Base-by-base conservation (phyloP, 2,888 invertebrate genomes). In the Arge pagana region DNA sequence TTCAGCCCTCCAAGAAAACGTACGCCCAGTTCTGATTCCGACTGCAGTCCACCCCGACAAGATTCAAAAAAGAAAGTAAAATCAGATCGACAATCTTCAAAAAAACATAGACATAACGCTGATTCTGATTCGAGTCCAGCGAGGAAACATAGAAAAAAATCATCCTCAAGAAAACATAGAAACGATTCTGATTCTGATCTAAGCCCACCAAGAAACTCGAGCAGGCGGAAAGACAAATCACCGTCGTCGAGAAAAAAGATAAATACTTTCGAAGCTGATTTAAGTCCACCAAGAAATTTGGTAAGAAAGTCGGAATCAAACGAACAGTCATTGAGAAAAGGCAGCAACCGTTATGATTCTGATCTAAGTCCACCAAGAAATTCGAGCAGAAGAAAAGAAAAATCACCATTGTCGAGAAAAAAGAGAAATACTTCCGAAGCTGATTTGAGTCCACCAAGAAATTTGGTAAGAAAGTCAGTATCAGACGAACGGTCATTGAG, bases 91-190 rank as follows among this genome's bases (percentile, higher is more conserved):
- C 4, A 23, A 42, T 36, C 11, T 8, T 15, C 10, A 33, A 11
- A 33, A 23, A 23, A 16, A 55, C 45, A 57, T 55, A 40, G 56
- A 39, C 55, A 41, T 26, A 50, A 59, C 35, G 52, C 64, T 18
- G 77, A 79, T 58, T 71, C 67, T n/a, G 75, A 75, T 59, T 54
- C 64, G 28, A 76, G 76, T 11, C 77, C 76, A 11, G 71, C 71
- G 8, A 70, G 72, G n/a, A n/a, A n/a, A n/a, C n/a, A n/a, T n/a
- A n/a, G n/a, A n/a, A n/a, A n/a, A n/a, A 53, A 74, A 60, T 59
- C 63, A 58, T 60, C 58, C 50, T 19, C 66, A 5, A 71, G 77
- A 63, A 72, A 60, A n/a, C 41, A 28, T n/a, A 50, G 45, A 39
- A 51, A 53, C 37, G 19, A 37, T 51, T 52, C 51, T 39, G 53